Evolutionary conservation across 2,797 vertebrate species (phyloP), one percentile per base, ranked within the genome.

Genomic region (Gymnodraco acuticeps): DNA sequence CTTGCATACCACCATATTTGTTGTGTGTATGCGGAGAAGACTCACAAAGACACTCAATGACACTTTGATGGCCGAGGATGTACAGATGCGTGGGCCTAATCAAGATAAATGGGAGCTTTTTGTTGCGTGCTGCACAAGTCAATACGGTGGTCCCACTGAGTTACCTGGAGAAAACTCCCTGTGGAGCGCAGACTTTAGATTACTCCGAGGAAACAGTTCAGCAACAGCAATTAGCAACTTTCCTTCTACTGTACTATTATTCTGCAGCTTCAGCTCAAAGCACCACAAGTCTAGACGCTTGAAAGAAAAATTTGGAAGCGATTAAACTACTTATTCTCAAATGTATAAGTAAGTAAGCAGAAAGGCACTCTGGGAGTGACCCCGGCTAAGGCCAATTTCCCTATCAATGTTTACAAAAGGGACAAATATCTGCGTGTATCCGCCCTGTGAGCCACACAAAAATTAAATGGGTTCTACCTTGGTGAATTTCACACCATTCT

Each of bases 91-190:
- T 58, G 1, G 64, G 38, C 53, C 63, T 87, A 83, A 90, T 83
- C 73, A 74, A 89, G 88, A 89, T 76, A 61, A 88, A 90, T 82
- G 78, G 67, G 50, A 68, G 47, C 33, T 19, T 65, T 82, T 75
- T 48, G 69, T 60, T 62, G 53, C 47, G 13, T 3, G 42, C 75
- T 56, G 62, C 48, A 43, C 8, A 51, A 67, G 72, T 86, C 85
- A 33, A 88, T 86, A 77, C 0, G 75, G 53, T n/a, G 61, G 56
- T 77, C 80, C 53, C 12, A 27, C 82, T 33, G 72, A 73, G 75
- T 46, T 48, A 81, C 81, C 79, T 73, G 73, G 17, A 73, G 58
- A 48, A 38, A 64, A 50, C 5, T 84, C 84, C 85, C 86, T 0
- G 75, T n/a, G 77, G 75, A 74, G 82, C 15, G 1, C 1, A 72